Evolutionary conservation across 2,888 invertebrate genomes (phyloP), one percentile per base, ranked within the genome.

Genomic region (Brachyptera putata): DNA sequence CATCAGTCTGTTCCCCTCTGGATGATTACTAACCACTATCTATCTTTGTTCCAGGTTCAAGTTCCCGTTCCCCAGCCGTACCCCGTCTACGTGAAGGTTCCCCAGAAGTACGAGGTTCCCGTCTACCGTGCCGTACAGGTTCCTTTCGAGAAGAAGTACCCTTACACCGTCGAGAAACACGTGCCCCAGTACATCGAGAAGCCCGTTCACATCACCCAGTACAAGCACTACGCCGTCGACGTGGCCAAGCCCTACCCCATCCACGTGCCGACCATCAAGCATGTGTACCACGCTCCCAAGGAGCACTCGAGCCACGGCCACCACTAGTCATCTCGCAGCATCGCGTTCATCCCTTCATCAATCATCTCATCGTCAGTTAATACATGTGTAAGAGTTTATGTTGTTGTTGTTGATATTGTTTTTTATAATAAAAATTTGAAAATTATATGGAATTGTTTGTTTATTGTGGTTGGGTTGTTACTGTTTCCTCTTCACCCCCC

Each of bases 141-240:
- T 24, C 62, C 63, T 34, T 62, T 66, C 46, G 65, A 66, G 48
- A 63, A 65, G 18, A 63, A 65, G 30, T 61, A 66, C 39, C 64
- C 65, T 9, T 65, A 65, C 37, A 57, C 63, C 53, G 66, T 64
- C 16, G 61, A 64, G 55, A 64, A 63, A 53, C 61, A 58, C 18
- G 58, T 65, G 48, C 62, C 63, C 1, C 56, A 61, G 3, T 61
- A 63, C 22, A 62, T 66, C 30, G 64, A 65, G 46, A 65, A 66
- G 56, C 64, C 66, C 7, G 61, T 65, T 55, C 63, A 60, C 16
- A 62, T 66, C 41, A 60, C 63, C 58, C 63, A 62, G 13, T 56
- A 61, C 48, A 64, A 61, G 57, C 62, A 60, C 25, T 56, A 64
- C 39, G 57, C 62, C 2, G 57, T 65, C 14, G 57, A 63, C 22